phyloP scores from a whole-genome alignment of 2,888 invertebrate genomes.

The Hyposoter didymator region DNA sequence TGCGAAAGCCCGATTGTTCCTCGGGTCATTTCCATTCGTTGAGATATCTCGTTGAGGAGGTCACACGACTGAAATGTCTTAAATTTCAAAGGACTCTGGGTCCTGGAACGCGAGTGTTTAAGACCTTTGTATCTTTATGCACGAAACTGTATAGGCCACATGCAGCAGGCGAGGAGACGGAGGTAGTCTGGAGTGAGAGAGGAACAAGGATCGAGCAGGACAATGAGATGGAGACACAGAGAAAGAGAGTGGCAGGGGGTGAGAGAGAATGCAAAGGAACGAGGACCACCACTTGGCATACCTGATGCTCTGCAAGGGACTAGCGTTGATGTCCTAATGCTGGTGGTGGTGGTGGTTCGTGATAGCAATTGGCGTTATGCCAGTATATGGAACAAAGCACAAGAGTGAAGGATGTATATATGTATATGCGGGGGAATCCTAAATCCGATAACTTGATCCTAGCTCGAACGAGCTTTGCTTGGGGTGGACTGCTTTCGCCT shows the following conservation, averaged over 20 bases:
- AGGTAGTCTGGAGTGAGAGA: constrained; percentile 10
- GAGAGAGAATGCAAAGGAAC: constrained; percentile 31
- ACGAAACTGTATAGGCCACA: constrained; percentile 29
- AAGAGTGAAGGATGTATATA: constrained; percentile 46
- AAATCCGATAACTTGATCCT: constrained; percentile 69
- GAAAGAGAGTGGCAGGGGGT: constrained; percentile 45
- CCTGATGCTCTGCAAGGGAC: constrained; percentile 64
- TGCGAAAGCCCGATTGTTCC: not conserved
- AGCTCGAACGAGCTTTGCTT: constrained; percentile 65
- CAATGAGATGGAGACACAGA: not conserved
- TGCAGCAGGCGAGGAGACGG: not conserved
- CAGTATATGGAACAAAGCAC: constrained; percentile 80
- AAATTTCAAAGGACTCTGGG: constrained; percentile 32
- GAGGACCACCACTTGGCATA: constrained; percentile 42
- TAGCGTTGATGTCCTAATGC: constrained; percentile 58
- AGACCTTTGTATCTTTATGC: constrained; percentile 33
- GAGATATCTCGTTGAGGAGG: not conserved
- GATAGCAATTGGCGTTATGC: constrained; percentile 76
- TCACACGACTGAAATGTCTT: constrained; percentile 28
- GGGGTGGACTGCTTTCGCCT: constrained; percentile 53
- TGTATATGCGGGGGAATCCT: constrained; percentile 53
- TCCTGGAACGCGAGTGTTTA: constrained; percentile 37
- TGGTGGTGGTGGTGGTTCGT: constrained; percentile 58
- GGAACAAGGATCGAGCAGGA: constrained; percentile 27
- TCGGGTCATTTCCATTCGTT: not conserved